Conservation (phyloP, 30 jellyfish, hydroid and myxozoan genomes). For the Cassiopea xamachana region DNA sequence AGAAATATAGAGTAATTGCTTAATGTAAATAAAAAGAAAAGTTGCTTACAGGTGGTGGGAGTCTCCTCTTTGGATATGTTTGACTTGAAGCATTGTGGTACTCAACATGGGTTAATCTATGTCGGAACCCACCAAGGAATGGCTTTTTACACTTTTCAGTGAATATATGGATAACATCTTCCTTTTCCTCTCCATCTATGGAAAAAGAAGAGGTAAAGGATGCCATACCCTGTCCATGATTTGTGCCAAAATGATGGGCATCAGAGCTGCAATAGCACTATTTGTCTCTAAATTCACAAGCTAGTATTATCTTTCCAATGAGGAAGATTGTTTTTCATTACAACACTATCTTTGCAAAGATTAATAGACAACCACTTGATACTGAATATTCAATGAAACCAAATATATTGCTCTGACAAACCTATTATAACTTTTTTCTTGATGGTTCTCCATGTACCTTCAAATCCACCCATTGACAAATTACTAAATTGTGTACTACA, state of each 20-base stretch:
- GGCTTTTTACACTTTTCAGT: conserved; percentile 83
- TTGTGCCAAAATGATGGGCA: no score
- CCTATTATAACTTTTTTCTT: conserved; percentile 20
- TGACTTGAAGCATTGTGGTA: conserved; percentile 96
- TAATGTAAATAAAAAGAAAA: background rate
- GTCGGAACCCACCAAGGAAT: conserved; percentile 96
- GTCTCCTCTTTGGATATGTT: conserved; percentile 73
- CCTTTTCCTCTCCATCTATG: conserved; percentile 77
- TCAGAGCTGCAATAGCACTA: no score
- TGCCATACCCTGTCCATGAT: background rate
- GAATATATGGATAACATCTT: conserved; percentile 49
- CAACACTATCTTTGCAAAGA: no score
- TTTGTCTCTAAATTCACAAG: no score
- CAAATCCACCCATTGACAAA: conserved; percentile 10
- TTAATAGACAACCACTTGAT: no score
- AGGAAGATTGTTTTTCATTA: no score
- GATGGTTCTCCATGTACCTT: conserved; percentile 51
- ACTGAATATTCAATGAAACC: no score
- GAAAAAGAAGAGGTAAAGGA: background rate
- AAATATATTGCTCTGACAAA: background rate
- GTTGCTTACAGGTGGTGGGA: conserved; percentile 56
- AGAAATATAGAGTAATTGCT: no score
- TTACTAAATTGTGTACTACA: conserved; percentile 19
- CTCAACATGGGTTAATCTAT: conserved; percentile 75
- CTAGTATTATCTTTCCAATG: no score